Evolutionary conservation across 2,888 invertebrate genomes (phyloP).

Genomic region (Lottia scabra): DNA sequence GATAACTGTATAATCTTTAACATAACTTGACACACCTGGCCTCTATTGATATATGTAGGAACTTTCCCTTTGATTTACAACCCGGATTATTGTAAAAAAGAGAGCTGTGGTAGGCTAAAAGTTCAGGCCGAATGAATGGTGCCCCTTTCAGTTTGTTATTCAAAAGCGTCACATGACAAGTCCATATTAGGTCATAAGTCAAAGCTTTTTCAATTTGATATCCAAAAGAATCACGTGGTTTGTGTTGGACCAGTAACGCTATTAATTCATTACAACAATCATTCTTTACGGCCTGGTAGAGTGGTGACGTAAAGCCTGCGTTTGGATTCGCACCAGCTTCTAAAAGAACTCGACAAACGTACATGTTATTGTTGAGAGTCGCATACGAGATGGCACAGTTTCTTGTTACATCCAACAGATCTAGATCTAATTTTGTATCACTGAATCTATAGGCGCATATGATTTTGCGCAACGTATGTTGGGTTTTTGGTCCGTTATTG

Average conservation of each 20-base stretch:
- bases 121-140: no score
- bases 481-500: no score
- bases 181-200: no score
- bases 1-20: no score
- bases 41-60: no score
- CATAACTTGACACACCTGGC: no score
- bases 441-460: background rate
- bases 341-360: conserved; percentile 10
- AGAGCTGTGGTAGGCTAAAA: no score
- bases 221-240: background rate
- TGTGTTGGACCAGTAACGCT: conserved; percentile 9
- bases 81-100: no score
- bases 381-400: conserved; percentile 18
- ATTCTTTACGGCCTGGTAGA: conserved; percentile 18
- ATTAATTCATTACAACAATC: conserved; percentile 5
- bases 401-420: conserved; percentile 9
- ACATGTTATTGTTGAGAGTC: conserved; percentile 1
- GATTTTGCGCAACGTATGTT: conserved; percentile 5
- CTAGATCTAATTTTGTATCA: background rate
- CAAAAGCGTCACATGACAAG: no score
- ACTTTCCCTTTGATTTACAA: no score
- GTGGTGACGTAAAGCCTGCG: conserved; percentile 14
- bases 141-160: no score
- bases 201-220: no score
- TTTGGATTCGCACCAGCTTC: conserved; percentile 18